A percentile compares a stretch with the other conserved stretches of the same genome.
Conservation (phyloP, 2,113 vertebrate genomes). For the Condylura cristata region DNA sequence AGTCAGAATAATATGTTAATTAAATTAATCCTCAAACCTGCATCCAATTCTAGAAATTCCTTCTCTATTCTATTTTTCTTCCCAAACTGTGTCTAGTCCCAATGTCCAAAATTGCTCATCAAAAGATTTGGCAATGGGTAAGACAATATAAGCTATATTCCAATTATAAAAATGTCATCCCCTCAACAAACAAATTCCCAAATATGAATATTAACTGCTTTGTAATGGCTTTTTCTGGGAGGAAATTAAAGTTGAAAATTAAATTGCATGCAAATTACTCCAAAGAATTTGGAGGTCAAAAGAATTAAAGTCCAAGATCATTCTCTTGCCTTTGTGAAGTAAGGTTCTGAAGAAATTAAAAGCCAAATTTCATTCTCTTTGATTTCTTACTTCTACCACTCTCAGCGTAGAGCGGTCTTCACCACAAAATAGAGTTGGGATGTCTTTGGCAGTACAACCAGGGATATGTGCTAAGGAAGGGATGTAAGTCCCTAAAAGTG, state of each 20-base stretch:
- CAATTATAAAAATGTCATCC: constrained; percentile 22
- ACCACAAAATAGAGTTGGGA: background rate
- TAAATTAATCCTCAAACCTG: constrained; percentile 39
- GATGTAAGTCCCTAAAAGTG: background rate
- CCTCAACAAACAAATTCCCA: background rate
- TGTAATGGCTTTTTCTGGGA: background rate
- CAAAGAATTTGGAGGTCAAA: constrained; percentile 58
- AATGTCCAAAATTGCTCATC: background rate
- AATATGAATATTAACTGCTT: constrained; percentile 48
- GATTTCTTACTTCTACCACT: background rate
- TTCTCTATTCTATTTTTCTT: background rate
- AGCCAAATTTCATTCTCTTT: constrained; percentile 24
- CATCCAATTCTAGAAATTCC: background rate
- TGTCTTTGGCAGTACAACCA: background rate
- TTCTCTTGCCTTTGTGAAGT: background rate
- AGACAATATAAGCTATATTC: constrained; percentile 37
- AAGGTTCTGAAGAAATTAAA: constrained; percentile 48
- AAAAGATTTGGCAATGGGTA: constrained; percentile 1
- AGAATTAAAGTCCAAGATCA: constrained; percentile 56
- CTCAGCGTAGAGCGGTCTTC: background rate
- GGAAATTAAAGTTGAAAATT: constrained; percentile 66
- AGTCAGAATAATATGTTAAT: constrained; percentile 11
- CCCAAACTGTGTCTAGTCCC: background rate
- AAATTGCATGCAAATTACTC: constrained; percentile 57
- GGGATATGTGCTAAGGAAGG: background rate